Base-by-base conservation (phyloP, 2,113 vertebrate species). In the Gymnarchus niloticus region DNA sequence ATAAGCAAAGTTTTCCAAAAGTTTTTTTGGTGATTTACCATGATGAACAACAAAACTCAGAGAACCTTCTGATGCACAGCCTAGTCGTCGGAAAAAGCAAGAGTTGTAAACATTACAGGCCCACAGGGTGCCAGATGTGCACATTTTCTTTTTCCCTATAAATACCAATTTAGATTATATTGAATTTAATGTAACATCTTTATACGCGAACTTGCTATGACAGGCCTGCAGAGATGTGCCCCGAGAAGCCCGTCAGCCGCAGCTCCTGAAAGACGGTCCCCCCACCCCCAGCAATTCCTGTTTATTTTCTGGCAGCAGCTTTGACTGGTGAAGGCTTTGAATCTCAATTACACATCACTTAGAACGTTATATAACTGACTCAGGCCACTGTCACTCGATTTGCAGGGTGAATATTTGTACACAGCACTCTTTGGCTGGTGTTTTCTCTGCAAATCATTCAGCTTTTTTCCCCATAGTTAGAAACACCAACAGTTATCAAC, bases 261-360 rank as follows among this genome's bases (percentile, higher is more conserved):
- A 17, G 56, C 56, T 57, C 56, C 56, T 57, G 23, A 17, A 57
- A 57, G 56, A 12, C 56, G n/a, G n/a, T n/a, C 23, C 56, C 12
- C 2, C 12, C 12, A 57, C 10, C 6, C 23, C 12, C 56, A 57
- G 56, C 9, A 2, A 12, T 57, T 90, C 88, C 84, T 90, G 87
- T 90, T 90, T 88, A 87, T 90, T 85, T 89, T 90, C 73, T 86
- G 85, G 9, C 84, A 86, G 56, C 56, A 12, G 12, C 56, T 57
- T 12, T 57, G 56, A 17, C 56, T 57, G 56, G 56, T 57, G 56
- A 57, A 57, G 56, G 56, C 8, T 57, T 2, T 57, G 56, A 57
- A 57, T 57, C 56, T 57, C 56, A 57, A 57, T 57, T 57, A 3
- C 56, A 57, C 23, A 21, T 21, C 56, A 57, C 56, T 57, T 21